phyloP scores from a whole-genome alignment of 2,888 invertebrate genomes.

The Colostygia pectinataria region DNA sequence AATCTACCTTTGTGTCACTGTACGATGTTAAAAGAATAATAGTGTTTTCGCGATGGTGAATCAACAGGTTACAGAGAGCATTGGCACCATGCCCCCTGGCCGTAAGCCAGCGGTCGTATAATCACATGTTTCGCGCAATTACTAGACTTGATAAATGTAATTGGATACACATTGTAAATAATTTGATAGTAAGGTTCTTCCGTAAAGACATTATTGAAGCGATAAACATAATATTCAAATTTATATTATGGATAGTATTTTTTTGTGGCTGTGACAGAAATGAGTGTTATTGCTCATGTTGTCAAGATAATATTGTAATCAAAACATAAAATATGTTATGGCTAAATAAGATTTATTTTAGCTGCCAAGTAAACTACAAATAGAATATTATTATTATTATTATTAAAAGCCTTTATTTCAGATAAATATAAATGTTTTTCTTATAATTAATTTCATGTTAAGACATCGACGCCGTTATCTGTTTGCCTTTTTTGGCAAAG shows the following conservation, averaged over 20 bases:
- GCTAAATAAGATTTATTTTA: not conserved
- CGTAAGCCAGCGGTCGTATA: slow-evolving; percentile 58
- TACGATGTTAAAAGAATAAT: slow-evolving; percentile 11
- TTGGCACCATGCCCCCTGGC: slow-evolving; percentile 70
- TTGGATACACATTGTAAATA: slow-evolving; percentile 36
- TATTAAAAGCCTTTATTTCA: too few species aligned
- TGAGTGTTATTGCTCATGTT: not conserved
- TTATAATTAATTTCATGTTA: too few species aligned
- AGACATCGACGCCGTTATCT: too few species aligned
- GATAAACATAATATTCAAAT: slow-evolving; percentile 1
- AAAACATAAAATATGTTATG: not conserved
- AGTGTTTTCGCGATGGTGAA: slow-evolving; percentile 43
- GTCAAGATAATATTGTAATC: not conserved
- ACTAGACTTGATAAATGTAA: slow-evolving; percentile 49
- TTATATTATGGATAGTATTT: not conserved
- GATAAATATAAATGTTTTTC: too few species aligned
- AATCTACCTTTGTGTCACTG: not conserved
- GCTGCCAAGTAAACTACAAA: slow-evolving; percentile 17
- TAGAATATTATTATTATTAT: too few species aligned
- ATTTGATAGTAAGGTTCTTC: slow-evolving; percentile 28
- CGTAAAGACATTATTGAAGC: slow-evolving; percentile 2
- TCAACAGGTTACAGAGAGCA: slow-evolving; percentile 64
- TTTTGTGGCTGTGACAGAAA: not conserved
- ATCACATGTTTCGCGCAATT: slow-evolving; percentile 57
- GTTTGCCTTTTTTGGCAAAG: too few species aligned